Evolutionary conservation across 2,888 invertebrate genomes (phyloP).

Genomic region (Cremastinae sp.): DNA sequence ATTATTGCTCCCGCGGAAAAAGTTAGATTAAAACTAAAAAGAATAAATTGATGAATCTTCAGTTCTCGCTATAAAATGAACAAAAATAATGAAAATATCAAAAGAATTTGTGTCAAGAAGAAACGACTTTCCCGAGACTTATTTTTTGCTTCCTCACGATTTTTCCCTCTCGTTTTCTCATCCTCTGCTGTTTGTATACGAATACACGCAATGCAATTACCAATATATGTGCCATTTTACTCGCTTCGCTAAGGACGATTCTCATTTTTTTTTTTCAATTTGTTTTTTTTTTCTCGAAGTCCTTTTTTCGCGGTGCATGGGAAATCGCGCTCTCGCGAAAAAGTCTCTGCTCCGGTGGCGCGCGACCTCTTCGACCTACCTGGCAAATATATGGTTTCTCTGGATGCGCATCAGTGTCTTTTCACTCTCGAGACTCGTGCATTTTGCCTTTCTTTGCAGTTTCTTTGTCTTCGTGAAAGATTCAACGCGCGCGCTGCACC

Average conservation of each 20-base stretch:
- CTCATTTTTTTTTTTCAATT: constrained; percentile 47
- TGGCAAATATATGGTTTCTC: constrained; percentile 53
- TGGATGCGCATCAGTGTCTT: constrained; percentile 50
- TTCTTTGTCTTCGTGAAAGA: not conserved
- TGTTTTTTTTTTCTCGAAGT: too few species aligned
- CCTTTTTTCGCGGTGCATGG: too few species aligned
- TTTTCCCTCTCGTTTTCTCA: constrained; percentile 30
- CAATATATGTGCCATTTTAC: constrained; percentile 32
- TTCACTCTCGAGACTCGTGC: not conserved
- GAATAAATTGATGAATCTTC: not conserved
- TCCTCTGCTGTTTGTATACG: too few species aligned
- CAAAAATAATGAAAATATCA: not conserved
- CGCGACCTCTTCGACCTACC: constrained; percentile 50
- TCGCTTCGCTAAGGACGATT: constrained; percentile 25
- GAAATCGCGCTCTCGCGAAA: constrained; percentile 45
- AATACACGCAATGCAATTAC: too few species aligned
- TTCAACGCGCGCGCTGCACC: not conserved
- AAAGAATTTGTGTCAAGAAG: not conserved
- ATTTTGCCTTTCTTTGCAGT: not conserved
- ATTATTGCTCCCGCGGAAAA: too few species aligned
- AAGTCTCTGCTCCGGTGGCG: constrained; percentile 18
- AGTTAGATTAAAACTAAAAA: too few species aligned
- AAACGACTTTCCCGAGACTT: constrained; percentile 54
- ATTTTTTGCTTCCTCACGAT: not conserved
- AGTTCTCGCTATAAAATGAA: not conserved